Conservation (phyloP, 1,140 invertebrate species). For the Vollenhovia emeryi region DNA sequence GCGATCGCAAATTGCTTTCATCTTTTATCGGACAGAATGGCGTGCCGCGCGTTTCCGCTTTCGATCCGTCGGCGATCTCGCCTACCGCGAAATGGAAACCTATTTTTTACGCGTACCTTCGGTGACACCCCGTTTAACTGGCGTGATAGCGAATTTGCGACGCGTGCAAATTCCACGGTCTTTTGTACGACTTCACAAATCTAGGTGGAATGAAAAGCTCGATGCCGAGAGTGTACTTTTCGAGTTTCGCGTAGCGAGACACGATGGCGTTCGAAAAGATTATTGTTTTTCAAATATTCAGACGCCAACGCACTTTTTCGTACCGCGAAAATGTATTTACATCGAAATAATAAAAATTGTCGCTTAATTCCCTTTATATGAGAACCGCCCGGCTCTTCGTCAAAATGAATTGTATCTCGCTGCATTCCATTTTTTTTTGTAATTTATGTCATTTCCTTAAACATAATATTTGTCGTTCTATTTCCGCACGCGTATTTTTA, state of each 20-base stretch:
- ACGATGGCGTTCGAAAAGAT: neutral
- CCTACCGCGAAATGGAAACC: conserved; percentile 18
- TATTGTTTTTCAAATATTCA: neutral
- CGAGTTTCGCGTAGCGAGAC: neutral
- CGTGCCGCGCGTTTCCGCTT: conserved; percentile 18
- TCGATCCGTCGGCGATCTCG: conserved; percentile 24
- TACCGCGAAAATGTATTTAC: neutral
- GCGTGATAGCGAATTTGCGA: conserved; percentile 2
- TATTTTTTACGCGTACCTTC: conserved; percentile 43
- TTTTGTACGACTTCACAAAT: neutral
- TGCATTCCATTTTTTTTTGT: conserved; percentile 32
- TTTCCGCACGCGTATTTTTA: conserved; percentile 36
- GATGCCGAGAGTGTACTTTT: neutral
- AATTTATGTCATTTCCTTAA: conserved; percentile 34
- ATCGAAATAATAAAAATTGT: conserved; percentile 24
- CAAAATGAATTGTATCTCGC: conserved; percentile 18
- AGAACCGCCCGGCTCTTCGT: neutral
- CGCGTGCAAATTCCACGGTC: neutral
- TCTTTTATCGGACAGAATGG: conserved; percentile 40
- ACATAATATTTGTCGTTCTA: conserved; percentile 42
- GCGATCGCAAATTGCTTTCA: conserved; percentile 56
- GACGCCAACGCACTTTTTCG: too few species aligned
- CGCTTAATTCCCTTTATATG: neutral
- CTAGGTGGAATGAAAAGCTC: neutral
- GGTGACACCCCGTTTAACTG: conserved; percentile 20